These are phyloP conservation scores for Adrianichthys oophorus DNA, from an alignment of 2,797 vertebrate species.

Conservation along the genomic window DNA sequence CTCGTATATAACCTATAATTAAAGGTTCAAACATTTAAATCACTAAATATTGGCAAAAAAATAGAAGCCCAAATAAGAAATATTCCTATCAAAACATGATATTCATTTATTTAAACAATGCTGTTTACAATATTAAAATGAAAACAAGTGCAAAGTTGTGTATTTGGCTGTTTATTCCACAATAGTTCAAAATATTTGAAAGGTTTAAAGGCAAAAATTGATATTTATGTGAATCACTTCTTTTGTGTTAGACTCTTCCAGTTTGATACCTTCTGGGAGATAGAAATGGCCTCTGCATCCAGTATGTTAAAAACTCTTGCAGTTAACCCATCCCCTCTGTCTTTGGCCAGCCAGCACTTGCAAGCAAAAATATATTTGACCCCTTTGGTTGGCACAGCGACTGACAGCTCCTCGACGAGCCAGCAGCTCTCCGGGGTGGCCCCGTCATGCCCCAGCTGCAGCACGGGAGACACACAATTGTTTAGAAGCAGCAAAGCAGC, in stretches of 20 bases:
- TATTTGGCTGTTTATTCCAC: no score
- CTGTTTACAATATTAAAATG: background rate
- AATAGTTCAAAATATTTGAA: no score
- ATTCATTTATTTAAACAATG: background rate
- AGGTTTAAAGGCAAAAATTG: no score
- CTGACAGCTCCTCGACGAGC: conserved; percentile 89
- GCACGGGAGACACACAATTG: conserved; percentile 45
- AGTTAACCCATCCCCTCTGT: conserved; percentile 92
- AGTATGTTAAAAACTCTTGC: conserved; percentile 87
- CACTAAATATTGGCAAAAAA: background rate
- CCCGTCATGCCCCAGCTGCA: conserved; percentile 92
- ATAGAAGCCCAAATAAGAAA: background rate
- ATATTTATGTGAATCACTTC: no score
- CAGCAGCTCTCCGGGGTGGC: conserved; percentile 96
- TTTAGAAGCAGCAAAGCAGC: conserved; percentile 18
- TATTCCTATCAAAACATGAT: background rate
- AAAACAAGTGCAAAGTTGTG: background rate
- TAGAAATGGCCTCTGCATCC: conserved; percentile 86
- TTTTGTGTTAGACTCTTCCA: background rate
- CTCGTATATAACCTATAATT: conserved; percentile 86
- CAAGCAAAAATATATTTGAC: conserved; percentile 88
- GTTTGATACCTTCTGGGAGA: conserved; percentile 84
- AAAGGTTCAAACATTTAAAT: background rate
- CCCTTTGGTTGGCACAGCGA: conserved; percentile 91
- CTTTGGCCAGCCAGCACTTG: conserved; percentile 97